Evolutionary conservation across 1,140 invertebrate genomes (phyloP), one percentile per base, ranked within the genome.

Genomic region (Bombus affinis): DNA sequence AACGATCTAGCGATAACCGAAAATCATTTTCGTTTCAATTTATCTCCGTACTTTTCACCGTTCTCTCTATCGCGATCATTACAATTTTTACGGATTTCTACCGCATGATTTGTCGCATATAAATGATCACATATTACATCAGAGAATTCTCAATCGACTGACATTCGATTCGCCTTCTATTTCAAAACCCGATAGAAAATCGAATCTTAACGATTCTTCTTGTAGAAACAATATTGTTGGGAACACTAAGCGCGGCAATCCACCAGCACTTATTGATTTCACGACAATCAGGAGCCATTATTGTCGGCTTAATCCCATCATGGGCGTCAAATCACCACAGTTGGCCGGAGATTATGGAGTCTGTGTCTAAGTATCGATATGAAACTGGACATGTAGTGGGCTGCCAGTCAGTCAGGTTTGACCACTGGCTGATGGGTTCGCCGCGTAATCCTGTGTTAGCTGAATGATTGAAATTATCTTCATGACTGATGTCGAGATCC

Each of bases 381-480:
- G 81, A 83, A 83, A 77, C 74, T 39, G 44, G 81, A 57, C 44
- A 47, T 57, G 28, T 44, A 78, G n/a, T 18, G 44, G n/a, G 12
- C 74, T 57, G 28, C 37, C 74, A 78, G 62, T 83, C 81, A 70
- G 81, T 83, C 62, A 77, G 53, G 53, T 78, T 57, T 35, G 81
- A 57, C 74, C 65, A 70, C 32, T 57, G 81, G 72, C 18, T 53
- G 73, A 83, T 68, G 62, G 81, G 42, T 32, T 66, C 42, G 65
- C 37, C 42, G 62, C 22, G 35, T 68, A 68, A 76, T 68, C 47
- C 62, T 47, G 22, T 22, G 65, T 47, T 53, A 28, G 22, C n/a
- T 18, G 65, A 83, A 83, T 57, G 73, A 83, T 83, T n/a, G 74
- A 83, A 83, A 83, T 83, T 83, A 83, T 83, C 81, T 78, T 78